Evolutionary conservation across 2,113 vertebrate genomes (phyloP).

Genomic region (Lathamus discolor): DNA sequence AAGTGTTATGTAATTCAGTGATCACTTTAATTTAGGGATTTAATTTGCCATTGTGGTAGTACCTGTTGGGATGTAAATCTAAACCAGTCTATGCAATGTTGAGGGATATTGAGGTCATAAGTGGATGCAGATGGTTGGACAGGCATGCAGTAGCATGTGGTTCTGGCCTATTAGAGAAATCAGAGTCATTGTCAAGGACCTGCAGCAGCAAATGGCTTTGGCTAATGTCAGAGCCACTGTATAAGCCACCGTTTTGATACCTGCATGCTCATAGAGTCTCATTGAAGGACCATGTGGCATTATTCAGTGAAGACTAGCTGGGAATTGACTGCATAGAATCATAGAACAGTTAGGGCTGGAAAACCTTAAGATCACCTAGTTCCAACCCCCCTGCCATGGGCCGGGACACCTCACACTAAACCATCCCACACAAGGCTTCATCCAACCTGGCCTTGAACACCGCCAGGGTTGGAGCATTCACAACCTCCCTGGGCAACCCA

Average conservation of each 20-base stretch:
- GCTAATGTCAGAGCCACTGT: not conserved
- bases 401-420: too few relatives aligned
- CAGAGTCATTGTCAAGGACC: not conserved
- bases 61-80: not conserved
- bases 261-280: fast-evolving
- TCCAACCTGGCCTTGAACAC: too few relatives aligned
- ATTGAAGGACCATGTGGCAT: not conserved
- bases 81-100: not conserved
- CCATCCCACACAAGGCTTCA: too few relatives aligned
- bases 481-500: too few relatives aligned
- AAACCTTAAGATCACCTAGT: too few relatives aligned
- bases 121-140: not conserved
- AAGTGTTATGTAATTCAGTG: not conserved
- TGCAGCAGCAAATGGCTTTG: not conserved
- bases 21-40: not conserved
- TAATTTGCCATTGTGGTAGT: not conserved
- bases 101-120: not conserved
- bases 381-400: too few relatives aligned
- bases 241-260: not conserved
- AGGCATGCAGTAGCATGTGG: not conserved
- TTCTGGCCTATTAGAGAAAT: not conserved
- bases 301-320: not conserved
- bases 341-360: too few relatives aligned
- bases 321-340: not conserved
- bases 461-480: too few relatives aligned